Percentiles rank a stretch among this genome's conserved stretches.
Conservation (phyloP, 1,140 invertebrate species). For the Platyscapa corneri region DNA sequence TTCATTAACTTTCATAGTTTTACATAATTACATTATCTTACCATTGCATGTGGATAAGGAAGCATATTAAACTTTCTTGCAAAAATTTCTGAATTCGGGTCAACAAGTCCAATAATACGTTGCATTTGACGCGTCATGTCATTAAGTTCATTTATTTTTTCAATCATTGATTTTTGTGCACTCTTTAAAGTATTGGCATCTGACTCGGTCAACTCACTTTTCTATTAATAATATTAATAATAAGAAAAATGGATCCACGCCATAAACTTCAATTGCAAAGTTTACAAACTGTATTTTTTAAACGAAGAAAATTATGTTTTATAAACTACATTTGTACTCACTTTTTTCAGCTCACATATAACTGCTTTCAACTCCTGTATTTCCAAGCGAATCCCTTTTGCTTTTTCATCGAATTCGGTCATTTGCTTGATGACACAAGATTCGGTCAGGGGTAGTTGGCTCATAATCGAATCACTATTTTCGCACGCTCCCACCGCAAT, state of each 20-base stretch:
- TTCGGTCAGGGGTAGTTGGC: conserved; percentile 58
- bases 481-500: background rate
- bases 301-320: background rate
- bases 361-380: conserved; percentile 59
- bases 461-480: conserved; percentile 56
- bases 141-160: conserved; percentile 67
- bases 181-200: conserved; percentile 61
- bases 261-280: background rate
- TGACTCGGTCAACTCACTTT: conserved; percentile 65
- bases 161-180: conserved; percentile 62
- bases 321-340: conserved; percentile 12
- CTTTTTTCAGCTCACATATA: conserved; percentile 50
- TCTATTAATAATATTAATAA: conserved; percentile 57
- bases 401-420: conserved; percentile 57
- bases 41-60: conserved; percentile 53
- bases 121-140: conserved; percentile 65
- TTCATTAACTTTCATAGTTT: background rate
- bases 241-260: background rate
- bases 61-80: conserved; percentile 61
- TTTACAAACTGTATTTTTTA: background rate
- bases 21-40: background rate
- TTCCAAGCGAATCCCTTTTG: conserved; percentile 55
- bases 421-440: conserved; percentile 58
- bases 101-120: conserved; percentile 62
- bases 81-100: conserved; percentile 59